Base-by-base conservation (phyloP, 2,797 vertebrate genomes). In the Numenius phaeopus region DNA sequence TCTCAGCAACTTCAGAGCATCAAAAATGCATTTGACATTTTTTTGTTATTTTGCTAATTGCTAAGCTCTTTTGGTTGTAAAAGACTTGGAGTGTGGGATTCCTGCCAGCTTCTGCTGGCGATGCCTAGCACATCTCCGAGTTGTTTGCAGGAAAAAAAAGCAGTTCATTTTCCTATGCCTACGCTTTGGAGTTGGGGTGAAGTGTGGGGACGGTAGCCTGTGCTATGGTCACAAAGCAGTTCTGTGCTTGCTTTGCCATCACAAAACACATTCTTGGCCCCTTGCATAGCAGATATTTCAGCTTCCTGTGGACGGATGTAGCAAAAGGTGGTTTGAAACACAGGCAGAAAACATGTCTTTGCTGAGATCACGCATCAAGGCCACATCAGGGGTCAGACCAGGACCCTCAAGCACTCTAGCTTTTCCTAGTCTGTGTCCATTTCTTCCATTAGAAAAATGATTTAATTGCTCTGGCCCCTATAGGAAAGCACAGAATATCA, bases 11-110 rank as follows among this genome's bases (percentile, higher is more conserved):
- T 92, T 73, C 71, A 57, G 90, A 89, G 37, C 90, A 93, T 90
- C 84, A 86, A 78, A 96, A 96, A 91, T 57, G 83, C 69, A 50
- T 94, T 81, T 87, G 83, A 85, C 70, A 34, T 64, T 64, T 87
- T 78, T 54, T 55, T 77, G 44, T 92, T 95, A 66, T 95, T 97
- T 96, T 92, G 84, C 77, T 97, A 97, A 98, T 97, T 97, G 92
- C 91, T 67, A 62, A 61, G 42, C 77, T 95, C 61, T 89, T 92
- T 83, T 42, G 32, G 52, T 94, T 52, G 5, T 64, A 67, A 76
- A 84, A 77, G 70, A 2, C 76, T 91, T 8, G 0, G 82, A 39
- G 61, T 52, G 73, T 55, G 83, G 83, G 84, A 92, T 87, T 21
- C 9, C 37, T 91, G 83, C 89, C 89, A 92, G 71, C 16, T 67